Evolutionary conservation across 1,140 invertebrate species (phyloP).

Genomic region (Euura lappo): DNA sequence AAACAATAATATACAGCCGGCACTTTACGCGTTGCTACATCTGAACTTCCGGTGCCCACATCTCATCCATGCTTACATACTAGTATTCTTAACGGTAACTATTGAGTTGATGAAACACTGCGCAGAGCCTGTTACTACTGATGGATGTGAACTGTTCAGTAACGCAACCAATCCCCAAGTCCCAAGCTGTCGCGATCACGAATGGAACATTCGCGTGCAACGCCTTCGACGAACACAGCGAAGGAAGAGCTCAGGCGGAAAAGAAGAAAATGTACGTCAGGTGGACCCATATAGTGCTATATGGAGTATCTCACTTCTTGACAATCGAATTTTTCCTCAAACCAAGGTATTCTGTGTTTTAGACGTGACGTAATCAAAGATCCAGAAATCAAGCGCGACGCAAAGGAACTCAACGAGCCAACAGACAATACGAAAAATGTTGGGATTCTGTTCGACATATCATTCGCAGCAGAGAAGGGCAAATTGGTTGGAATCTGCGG

Average conservation of each 20-base stretch:
- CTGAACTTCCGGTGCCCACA: too few relatives aligned
- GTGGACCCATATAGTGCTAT: too few relatives aligned
- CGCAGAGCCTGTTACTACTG: constrained; percentile 57
- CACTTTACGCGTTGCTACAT: too few relatives aligned
- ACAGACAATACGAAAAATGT: constrained; percentile 27
- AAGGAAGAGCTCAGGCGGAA: constrained; percentile 18
- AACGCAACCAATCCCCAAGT: constrained; percentile 55
- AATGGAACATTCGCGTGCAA: constrained; percentile 65
- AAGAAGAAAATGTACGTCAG: too few relatives aligned
- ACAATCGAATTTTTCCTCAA: not conserved
- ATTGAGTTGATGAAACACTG: too few relatives aligned
- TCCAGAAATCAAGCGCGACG: constrained; percentile 17
- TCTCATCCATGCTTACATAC: too few relatives aligned
- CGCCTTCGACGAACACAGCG: constrained; percentile 27
- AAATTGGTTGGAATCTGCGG: constrained; percentile 72
- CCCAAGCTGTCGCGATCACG: constrained; percentile 61
- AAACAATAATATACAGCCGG: too few relatives aligned
- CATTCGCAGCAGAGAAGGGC: constrained; percentile 56
- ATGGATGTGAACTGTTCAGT: constrained; percentile 54
- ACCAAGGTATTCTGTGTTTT: not conserved
- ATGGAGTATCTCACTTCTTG: too few relatives aligned
- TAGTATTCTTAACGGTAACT: too few relatives aligned
- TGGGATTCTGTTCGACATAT: constrained; percentile 49
- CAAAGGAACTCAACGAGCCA: constrained; percentile 13
- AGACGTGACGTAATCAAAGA: constrained; percentile 23